These are phyloP conservation scores for Candidula unifasciata DNA, from an alignment of 2,888 invertebrate genomes.

Conservation along the genomic window DNA sequence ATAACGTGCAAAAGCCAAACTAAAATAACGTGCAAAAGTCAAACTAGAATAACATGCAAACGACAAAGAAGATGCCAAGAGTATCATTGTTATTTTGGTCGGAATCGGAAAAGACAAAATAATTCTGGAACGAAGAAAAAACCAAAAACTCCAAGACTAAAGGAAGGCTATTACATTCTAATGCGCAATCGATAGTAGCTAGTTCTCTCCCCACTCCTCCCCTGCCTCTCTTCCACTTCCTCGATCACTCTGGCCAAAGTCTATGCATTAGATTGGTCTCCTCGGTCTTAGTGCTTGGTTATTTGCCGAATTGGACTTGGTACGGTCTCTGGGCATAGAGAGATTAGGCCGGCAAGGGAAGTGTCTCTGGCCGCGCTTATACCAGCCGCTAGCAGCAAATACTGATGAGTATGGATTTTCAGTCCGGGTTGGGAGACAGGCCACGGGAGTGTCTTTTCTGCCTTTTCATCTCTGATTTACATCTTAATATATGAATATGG, in stretches of 20 bases:
- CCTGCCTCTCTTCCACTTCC: background rate
- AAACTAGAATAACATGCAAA: background rate
- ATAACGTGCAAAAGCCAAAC: background rate
- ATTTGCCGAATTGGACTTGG: conserved; percentile 38
- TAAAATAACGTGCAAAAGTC: background rate
- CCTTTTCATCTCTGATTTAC: no score
- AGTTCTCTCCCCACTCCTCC: background rate
- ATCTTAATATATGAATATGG: no score
- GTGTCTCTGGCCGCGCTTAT: background rate
- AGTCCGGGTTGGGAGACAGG: background rate
- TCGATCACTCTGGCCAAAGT: conserved; percentile 33
- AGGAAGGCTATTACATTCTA: conserved; percentile 38
- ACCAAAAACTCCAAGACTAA: background rate
- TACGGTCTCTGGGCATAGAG: background rate
- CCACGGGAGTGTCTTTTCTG: no score
- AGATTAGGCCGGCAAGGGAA: conserved; percentile 3
- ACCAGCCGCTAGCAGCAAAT: background rate
- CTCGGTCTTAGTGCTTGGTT: conserved; percentile 28
- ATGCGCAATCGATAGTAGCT: conserved; percentile 31
- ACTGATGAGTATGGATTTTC: conserved; percentile 17
- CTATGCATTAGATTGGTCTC: conserved; percentile 40
- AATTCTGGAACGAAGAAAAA: background rate
- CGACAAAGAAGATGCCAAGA: background rate
- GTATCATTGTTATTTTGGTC: background rate
- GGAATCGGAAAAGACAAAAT: background rate